These are phyloP conservation scores for Oceanites oceanicus DNA, from an alignment of 2,113 vertebrate genomes.

Conservation along the genomic window DNA sequence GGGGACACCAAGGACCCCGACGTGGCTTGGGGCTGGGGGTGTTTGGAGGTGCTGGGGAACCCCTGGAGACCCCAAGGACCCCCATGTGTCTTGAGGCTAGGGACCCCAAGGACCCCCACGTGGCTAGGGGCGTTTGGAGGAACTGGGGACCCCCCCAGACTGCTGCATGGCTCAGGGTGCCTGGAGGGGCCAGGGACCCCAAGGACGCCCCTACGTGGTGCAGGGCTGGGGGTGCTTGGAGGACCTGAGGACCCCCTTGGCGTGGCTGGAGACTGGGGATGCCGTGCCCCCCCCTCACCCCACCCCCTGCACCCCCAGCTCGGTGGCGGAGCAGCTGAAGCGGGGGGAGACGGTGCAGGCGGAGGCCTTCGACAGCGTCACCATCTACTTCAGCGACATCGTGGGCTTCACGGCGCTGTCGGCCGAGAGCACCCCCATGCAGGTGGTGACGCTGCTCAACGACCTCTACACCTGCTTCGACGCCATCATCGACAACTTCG, in stretches of 20 bases:
- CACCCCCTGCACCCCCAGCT: conserved; percentile 60
- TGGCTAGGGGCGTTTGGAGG: not conserved
- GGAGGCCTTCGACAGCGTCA: conserved; percentile 90
- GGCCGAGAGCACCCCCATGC: conserved; percentile 88
- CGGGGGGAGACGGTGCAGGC: conserved; percentile 88
- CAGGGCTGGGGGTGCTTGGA: not conserved
- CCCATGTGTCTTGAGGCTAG: too few species aligned
- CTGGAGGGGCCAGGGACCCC: not conserved
- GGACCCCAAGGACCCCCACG: too few species aligned
- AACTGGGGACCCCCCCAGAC: not conserved
- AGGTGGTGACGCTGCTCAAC: conserved; percentile 91
- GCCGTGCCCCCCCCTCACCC: not conserved
- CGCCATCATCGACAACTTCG: conserved; percentile 95
- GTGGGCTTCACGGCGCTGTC: conserved; percentile 90
- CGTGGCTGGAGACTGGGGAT: not conserved
- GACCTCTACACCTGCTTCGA: conserved; percentile 95
- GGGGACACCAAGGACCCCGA: not conserved
- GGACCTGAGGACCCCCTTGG: not conserved
- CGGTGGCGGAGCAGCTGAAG: conserved; percentile 91
- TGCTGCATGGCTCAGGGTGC: not conserved
- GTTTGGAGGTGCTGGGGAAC: not conserved
- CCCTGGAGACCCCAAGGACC: not conserved
- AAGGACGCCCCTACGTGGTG: not conserved
- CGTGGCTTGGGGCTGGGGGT: accelerated
- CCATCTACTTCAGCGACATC: conserved; percentile 95